phyloP scores from a whole-genome alignment of 2,888 invertebrate species.

The Rugalucina vietnamica region DNA sequence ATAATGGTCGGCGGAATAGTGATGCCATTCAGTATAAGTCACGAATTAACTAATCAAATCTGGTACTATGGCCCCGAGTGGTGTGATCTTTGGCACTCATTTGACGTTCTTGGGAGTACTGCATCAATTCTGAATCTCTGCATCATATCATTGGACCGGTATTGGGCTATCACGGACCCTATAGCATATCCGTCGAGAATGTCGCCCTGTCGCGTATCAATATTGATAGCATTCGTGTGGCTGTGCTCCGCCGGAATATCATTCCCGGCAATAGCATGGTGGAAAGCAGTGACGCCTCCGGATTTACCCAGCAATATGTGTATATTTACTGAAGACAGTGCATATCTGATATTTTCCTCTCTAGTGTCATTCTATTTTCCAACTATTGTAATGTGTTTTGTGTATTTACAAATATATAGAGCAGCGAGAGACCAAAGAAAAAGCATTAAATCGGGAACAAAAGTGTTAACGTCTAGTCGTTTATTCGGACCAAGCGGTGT shows the following conservation, averaged over 20 bases:
- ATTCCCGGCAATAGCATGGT: slow-evolving; percentile 95
- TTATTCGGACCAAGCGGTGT: slow-evolving; percentile 87
- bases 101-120: slow-evolving; percentile 98
- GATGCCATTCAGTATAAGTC: slow-evolving; percentile 92
- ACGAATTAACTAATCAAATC: slow-evolving; percentile 78
- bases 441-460: slow-evolving; percentile 95
- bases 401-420: slow-evolving; percentile 97
- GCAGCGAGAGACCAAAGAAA: slow-evolving; percentile 96
- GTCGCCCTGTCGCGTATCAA: slow-evolving; percentile 93
- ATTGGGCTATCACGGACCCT: slow-evolving; percentile 99
- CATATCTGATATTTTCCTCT: slow-evolving; percentile 98
- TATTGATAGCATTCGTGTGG: slow-evolving; percentile 97
- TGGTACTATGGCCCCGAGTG: slow-evolving; percentile 98
- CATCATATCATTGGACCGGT: slow-evolving; percentile 97
- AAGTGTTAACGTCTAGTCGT: slow-evolving; percentile 84
- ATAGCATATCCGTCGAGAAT: slow-evolving; percentile 98
- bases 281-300: slow-evolving; percentile 85
- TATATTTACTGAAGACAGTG: slow-evolving; percentile 97
- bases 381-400: slow-evolving; percentile 98
- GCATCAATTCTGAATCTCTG: slow-evolving; percentile 98
- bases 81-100: slow-evolving; percentile 98
- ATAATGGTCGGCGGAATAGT: slow-evolving; percentile 98
- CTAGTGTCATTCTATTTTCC: slow-evolving; percentile 99
- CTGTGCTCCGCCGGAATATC: slow-evolving; percentile 98
- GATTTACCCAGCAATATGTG: slow-evolving; percentile 85